Evolutionary conservation across 1,140 invertebrate genomes (phyloP), one percentile per base, ranked within the genome.

Genomic region (Sarcophaga bullata): DNA sequence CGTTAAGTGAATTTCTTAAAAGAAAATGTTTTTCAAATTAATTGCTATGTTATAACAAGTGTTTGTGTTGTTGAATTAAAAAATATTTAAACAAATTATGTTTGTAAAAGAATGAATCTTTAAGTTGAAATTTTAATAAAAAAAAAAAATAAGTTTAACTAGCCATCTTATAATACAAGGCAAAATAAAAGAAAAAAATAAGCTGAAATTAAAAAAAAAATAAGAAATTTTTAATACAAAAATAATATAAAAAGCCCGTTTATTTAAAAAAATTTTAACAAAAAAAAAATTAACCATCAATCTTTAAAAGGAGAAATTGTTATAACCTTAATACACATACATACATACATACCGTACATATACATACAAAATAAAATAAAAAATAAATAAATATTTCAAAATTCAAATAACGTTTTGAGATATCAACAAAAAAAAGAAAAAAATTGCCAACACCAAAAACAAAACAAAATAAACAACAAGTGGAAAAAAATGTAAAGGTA

Each of bases 351-450:
- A 47, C 46, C 15, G 46, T 47, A 48, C 46, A 75, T 25, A 9
- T 6, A n/a, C 17, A 73, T 25, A 68, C 10, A 75, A 73, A 73
- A 73, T 37, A 73, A 8, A 9, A 76, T 49, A 9, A 52, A 50
- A 13, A 49, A 76, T 48, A 75, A 73, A 46, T 48, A 52, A 78
- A 78, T 50, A 78, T 50, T 25, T 50, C 48, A 78, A 78, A 78
- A 78, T 78, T 78, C 75, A 78, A 78, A 78, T 78, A 78, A 78
- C 75, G 75, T 76, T 76, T 76, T 49, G 73, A 48, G 15, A 78
- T 25, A 78, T 46, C 75, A 25, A 78, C 62, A 68, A 68, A n/a
- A 25, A 68, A 25, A 68, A 68, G 17, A 13, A 68, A 68, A 68
- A 68, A 68, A 68, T 68, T 68, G 62, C n/a, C 48, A 78, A 78